Percentiles rank a stretch among this genome's conserved stretches.
Conservation (phyloP, 2,888 invertebrate species). For the Copidosoma aretas region DNA sequence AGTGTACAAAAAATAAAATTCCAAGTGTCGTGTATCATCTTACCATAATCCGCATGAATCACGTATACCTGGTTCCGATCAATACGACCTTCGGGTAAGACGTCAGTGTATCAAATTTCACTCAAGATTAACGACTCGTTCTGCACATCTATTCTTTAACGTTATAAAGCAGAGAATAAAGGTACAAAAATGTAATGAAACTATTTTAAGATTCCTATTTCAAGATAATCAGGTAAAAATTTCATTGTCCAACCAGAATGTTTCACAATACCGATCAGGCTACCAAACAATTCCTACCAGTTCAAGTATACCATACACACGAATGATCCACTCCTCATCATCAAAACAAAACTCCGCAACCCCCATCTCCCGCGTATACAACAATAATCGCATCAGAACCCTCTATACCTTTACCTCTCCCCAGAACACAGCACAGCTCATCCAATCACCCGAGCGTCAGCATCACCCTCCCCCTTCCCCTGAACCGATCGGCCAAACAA, state of each 20-base stretch:
- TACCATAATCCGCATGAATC: slow-evolving; percentile 27
- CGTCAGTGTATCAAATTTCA: not conserved
- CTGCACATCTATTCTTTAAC: not conserved
- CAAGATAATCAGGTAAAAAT: not conserved
- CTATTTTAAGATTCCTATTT: not conserved
- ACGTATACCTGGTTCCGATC: slow-evolving; percentile 23
- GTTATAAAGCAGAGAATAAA: not conserved
- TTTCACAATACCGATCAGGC: too few relatives aligned
- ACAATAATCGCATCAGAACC: too few relatives aligned
- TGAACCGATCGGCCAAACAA: not conserved
- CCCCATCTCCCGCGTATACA: too few relatives aligned
- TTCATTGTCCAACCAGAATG: too few relatives aligned
- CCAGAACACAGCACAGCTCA: not conserved
- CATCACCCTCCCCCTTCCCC: not conserved
- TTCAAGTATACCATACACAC: too few relatives aligned
- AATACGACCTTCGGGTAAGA: slow-evolving; percentile 24
- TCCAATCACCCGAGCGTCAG: not conserved
- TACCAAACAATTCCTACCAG: too few relatives aligned
- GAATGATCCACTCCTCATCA: too few relatives aligned
- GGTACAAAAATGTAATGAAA: not conserved
- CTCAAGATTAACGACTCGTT: slow-evolving; percentile 3
- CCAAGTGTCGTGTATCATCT: slow-evolving; percentile 1
- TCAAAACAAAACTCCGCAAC: too few relatives aligned
- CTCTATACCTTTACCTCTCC: not conserved
- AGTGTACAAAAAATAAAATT: slow-evolving; percentile 4